Base-by-base conservation (phyloP, 2,797 vertebrate genomes). In the Amazona finschi region DNA sequence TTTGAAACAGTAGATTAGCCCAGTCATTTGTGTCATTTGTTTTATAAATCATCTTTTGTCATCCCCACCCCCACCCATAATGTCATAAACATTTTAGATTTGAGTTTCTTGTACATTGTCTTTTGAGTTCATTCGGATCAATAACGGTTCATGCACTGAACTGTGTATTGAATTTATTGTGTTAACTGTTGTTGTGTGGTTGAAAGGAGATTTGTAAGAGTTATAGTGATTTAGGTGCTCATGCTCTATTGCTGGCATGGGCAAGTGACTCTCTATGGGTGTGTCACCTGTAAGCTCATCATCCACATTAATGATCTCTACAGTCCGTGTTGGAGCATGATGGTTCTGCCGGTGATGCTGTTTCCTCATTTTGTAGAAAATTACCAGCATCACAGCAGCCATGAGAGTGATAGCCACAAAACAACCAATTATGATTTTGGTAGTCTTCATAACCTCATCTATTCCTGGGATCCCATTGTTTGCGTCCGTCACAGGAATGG, bases 31-130 rank as follows among this genome's bases (percentile, higher is more conserved):
- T 98, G 98, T 99, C 98, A 98, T 97, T 97, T 98, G 76, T 90
- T 98, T 99, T 98, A 98, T 98, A 98, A 98, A 99, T 96, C 97
- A 98, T 98, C 98, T 97, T 95, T 98, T 93, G 94, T 97, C 97
- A 95, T 97, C 93, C 95, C 94, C 97, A 87, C 94, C 96, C 97
- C 96, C 97, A 88, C 94, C 96, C 94, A 83, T 97, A 97, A 97
- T 96, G 97, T 97, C 98, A 97, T 97, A 97, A 98, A 98, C 97
- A 98, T 97, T 97, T 99, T 97, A 99, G 97, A 99, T 99, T 95
- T 99, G 99, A 98, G 99, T 99, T 99, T 99, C 99, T 99, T 99
- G 99, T 97, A 99, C 99, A 98, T 99, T 99, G 99, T 99, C 99
- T 99, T 99, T 99, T 57, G 99, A 99, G 98, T 99, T 99, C 97